Base-by-base conservation (phyloP, 2,797 vertebrate species). In the Jordanella pulchra region DNA sequence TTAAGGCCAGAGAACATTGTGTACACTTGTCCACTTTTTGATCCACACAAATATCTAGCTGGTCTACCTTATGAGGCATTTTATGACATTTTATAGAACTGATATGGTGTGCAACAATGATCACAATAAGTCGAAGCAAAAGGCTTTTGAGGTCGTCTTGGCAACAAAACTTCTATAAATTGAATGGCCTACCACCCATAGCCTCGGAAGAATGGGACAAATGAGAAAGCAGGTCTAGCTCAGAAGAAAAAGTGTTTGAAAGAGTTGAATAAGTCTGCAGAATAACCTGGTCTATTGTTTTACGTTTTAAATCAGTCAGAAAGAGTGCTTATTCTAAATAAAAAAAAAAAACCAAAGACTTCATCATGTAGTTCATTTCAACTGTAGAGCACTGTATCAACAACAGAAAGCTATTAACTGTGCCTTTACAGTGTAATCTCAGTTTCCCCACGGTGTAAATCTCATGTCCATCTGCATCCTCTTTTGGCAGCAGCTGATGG, bases 401-500 rank as follows among this genome's bases (percentile, higher is more conserved):
- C 5, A 64, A 51, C 18, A 25, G 9, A 68, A 25, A 55, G 30
- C 17, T 39, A 25, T 28, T 47, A 15, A 44, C 30, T 5, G 7
- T 50, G 71, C 18, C 61, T 72, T 82, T n/a, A 67, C 54, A 71
- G 50, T 18, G 30, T 56, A n/a, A 51, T 65, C 71, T 82, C 56
- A 25, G 74, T 85, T 71, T 84, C 70, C 68, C 58, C 65, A 39
- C 66, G 35, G 35, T 14, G 35, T 64, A 84, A 78, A 87, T 80
- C 72, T 87, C 80, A 71, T 69, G 76, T 88, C 87, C 86, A 86
- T 86, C 81, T 80, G 77, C 67, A 70, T 83, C 71, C 69, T 87
- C 75, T 71, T 78, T 75, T 85, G 86, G 84, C 86, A 86, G 80
- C 2, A 80, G 77, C 75, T 89, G 90, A 89, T 86, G 81, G 78